Evolutionary conservation across 2,113 vertebrate genomes (phyloP), one percentile per base, ranked within the genome.

Genomic region (Hippocampus comes): DNA sequence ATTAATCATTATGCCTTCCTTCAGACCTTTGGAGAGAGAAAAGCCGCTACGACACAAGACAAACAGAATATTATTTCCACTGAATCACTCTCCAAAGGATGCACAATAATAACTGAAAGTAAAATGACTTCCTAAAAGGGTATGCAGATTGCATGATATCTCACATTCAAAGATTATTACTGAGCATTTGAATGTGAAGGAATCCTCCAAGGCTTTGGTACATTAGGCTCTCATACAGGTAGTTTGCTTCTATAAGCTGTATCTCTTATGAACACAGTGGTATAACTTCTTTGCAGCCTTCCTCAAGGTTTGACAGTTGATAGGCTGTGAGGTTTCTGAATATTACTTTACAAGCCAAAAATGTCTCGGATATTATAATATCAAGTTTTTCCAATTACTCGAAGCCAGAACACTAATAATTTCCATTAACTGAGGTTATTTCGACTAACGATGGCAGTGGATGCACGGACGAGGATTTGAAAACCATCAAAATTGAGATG

Each of bases 251-350:
- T 77, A 70, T 77, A 71, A 82, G 57, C 79, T 78, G 70, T 57
- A 56, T 41, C 67, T 73, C 61, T 77, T 66, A 74, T 76, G 74
- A 65, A 79, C 79, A 84, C 81, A 86, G 84, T 56, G 67, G 64
- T 18, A 20, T n/a, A 21, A 46, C 66, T 70, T 81, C 57, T 83
- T 86, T 78, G 67, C 12, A 23, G 30, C 1, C 49, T 51, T 51
- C 17, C 18, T 20, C 49, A 51, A 51, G 5, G 49, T 51, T 51
- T 51, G 49, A 20, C 49, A 20, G 49, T 51, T 51, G 49, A 51
- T 1, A 51, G 18, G 17, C 18, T 51, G 18, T 20, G 17, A 18
- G 49, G 17, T 49, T 17, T 17, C 48, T 4, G 12, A 49, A 18
- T 49, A 49, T 49, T 49, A 49, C 15, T 49, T 49, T 51, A 51